Evolutionary conservation across 2,888 invertebrate genomes (phyloP), one percentile per base, ranked within the genome.

Genomic region (Philonicus albiceps): DNA sequence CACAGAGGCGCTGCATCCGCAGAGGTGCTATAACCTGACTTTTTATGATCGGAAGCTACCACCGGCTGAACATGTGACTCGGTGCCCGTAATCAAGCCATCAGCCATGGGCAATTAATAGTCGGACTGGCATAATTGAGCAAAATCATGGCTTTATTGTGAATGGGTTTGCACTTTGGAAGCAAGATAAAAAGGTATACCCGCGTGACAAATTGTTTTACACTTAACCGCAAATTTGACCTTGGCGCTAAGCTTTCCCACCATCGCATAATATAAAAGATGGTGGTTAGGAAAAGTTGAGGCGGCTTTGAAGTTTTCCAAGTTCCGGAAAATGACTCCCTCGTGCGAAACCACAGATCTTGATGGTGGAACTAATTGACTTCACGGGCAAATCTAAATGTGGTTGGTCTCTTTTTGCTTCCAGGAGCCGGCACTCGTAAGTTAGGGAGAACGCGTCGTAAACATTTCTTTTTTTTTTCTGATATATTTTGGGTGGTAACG

Each of bases 281-380:
- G 49, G 22, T 31, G 27, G 22, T 37, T 37, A 2, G 49, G 78
- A 37, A n/a, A 27, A 64, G 1, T 7, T 13, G 64, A 64, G 27
- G 64, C 3, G 53, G 27, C 64, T 64, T 64, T 64, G 64, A 64
- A 64, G 64, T 64, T 64, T 64, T 27, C 64, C 64, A 78, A 43
- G 11, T 78, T 49, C 78, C 49, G 78, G 78, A 78, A 78, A 78
- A 78, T 78, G 49, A 78, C 22, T 78, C 78, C 49, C 76, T 40
- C 78, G 78, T 78, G 78, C 78, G 78, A 78, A 78, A 78, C 78
- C 78, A 37, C 78, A 78, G 74, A 74, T 43, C 49, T 11, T 11
- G n/a, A 13, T 78, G 49, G 78, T 78, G 78, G 78, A 78, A 78
- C 78, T 78, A 78, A 78, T 78, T 78, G 78, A 78, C 78, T 78